These are phyloP conservation scores for Thumatha senex DNA, from an alignment of 2,888 invertebrate species.

Conservation along the genomic window DNA sequence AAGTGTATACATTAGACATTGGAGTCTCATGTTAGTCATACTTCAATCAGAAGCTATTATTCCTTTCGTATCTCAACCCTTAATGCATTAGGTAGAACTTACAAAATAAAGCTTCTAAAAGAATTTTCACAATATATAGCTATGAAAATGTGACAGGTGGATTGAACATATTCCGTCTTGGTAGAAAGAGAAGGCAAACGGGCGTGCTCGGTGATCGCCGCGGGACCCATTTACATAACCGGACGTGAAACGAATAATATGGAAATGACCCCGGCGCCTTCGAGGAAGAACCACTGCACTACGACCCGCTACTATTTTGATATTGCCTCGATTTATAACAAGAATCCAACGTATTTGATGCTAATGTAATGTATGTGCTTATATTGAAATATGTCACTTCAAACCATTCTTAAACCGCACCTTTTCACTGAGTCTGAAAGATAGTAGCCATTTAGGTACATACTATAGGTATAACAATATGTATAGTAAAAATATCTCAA, in stretches of 20 bases:
- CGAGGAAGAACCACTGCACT: slow-evolving; percentile 47
- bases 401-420: slow-evolving; percentile 17
- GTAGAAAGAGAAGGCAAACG: slow-evolving; percentile 39
- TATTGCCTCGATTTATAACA: slow-evolving; percentile 67
- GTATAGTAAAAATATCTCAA: background rate
- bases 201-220: slow-evolving; percentile 40
- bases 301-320: slow-evolving; percentile 54
- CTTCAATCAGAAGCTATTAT: slow-evolving; percentile 9
- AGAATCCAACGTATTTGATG: slow-evolving; percentile 49
- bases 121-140: slow-evolving; percentile 27
- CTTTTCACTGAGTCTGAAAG: slow-evolving; percentile 22
- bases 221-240: slow-evolving; percentile 70
- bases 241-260: slow-evolving; percentile 81
- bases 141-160: slow-evolving; percentile 45
- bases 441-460: slow-evolving; percentile 13
- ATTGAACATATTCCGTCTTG: slow-evolving; percentile 43
- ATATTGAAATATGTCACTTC: slow-evolving; percentile 28
- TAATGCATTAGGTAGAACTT: background rate
- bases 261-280: slow-evolving; percentile 64
- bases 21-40: too few species aligned
- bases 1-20: slow-evolving; percentile 18
- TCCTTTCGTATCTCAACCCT: slow-evolving; percentile 6
- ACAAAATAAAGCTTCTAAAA: slow-evolving; percentile 1
- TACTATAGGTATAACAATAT: too few species aligned
- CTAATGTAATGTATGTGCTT: slow-evolving; percentile 44